These are phyloP conservation scores for Drosophila malerkotliana DNA, from an alignment of 1,140 invertebrate species.

Conservation along the genomic window DNA sequence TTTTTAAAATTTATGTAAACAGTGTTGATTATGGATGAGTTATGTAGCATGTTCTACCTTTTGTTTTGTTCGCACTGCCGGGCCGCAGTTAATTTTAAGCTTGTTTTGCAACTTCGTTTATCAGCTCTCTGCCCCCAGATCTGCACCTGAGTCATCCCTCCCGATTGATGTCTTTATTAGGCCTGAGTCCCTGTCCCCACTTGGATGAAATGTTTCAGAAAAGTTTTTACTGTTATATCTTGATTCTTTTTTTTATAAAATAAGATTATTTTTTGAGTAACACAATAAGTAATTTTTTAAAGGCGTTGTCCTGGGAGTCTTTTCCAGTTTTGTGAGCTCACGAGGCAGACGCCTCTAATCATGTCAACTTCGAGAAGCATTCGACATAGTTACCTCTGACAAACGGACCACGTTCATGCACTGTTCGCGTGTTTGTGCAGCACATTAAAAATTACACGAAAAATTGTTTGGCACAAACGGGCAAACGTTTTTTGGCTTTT, in stretches of 20 bases:
- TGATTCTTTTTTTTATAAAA: neutral
- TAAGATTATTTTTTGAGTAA: too few species aligned
- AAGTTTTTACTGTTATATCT: neutral
- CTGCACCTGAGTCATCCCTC: conserved; percentile 62
- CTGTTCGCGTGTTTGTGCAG: conserved; percentile 46
- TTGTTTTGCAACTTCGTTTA: conserved; percentile 71
- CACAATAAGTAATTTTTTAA: neutral
- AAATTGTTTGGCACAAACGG: conserved; percentile 56
- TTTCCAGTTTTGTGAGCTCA: neutral
- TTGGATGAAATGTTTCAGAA: conserved; percentile 6
- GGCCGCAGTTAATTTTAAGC: conserved; percentile 73
- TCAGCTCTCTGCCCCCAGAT: conserved; percentile 31
- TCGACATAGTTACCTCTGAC: conserved; percentile 22
- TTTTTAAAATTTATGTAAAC: conserved; percentile 83
- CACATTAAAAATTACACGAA: conserved; percentile 72
- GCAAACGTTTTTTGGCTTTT: conserved; percentile 36
- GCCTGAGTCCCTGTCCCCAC: conserved; percentile 28
- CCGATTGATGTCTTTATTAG: conserved; percentile 79
- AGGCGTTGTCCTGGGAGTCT: neutral
- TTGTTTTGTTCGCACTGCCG: conserved; percentile 72
- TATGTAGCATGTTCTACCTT: conserved; percentile 80
- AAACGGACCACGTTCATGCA: conserved; percentile 42
- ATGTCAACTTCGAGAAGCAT: conserved; percentile 20
- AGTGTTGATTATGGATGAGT: conserved; percentile 83
- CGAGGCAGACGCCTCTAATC: conserved; percentile 18